phyloP scores from a whole-genome alignment of 2,113 vertebrate species.

The Pleuronectes platessa region DNA sequence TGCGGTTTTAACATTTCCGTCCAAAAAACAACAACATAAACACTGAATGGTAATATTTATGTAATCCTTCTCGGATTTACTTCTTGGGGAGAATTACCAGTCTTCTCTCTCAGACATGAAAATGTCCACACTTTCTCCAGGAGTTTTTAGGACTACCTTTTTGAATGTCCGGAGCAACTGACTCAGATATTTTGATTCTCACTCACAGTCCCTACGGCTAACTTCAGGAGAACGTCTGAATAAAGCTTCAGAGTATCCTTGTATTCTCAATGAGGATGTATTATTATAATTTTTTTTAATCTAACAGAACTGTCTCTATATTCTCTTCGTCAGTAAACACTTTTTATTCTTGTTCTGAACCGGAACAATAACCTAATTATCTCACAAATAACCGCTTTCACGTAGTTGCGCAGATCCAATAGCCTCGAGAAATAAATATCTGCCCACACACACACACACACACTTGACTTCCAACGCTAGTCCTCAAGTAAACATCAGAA shows the following conservation, averaged over 20 bases:
- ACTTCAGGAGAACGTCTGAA: too few species aligned
- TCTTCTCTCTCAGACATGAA: not conserved
- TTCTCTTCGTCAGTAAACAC: too few species aligned
- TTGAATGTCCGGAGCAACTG: too few species aligned
- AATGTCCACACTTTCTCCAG: too few species aligned
- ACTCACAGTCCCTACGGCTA: too few species aligned
- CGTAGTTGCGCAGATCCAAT: conserved; percentile 30
- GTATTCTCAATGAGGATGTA: too few species aligned
- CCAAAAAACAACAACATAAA: not conserved
- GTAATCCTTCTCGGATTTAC: not conserved
- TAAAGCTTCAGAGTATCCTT: too few species aligned
- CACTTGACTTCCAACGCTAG: conserved; percentile 58
- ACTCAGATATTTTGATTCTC: too few species aligned
- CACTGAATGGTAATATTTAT: not conserved
- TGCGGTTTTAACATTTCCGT: not conserved
- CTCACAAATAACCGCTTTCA: conserved; percentile 1
- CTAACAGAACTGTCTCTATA: too few species aligned
- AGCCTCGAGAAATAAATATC: conserved; percentile 72
- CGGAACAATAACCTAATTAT: conserved; percentile 27
- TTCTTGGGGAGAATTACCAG: not conserved
- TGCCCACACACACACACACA: conserved; percentile 46
- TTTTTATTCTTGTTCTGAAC: not conserved
- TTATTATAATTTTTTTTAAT: too few species aligned
- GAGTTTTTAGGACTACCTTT: too few species aligned
- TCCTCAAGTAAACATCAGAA: conserved; percentile 66